Evolutionary conservation across 2,888 invertebrate species (phyloP).

Genomic region (Hydroisotoma schaefferi): DNA sequence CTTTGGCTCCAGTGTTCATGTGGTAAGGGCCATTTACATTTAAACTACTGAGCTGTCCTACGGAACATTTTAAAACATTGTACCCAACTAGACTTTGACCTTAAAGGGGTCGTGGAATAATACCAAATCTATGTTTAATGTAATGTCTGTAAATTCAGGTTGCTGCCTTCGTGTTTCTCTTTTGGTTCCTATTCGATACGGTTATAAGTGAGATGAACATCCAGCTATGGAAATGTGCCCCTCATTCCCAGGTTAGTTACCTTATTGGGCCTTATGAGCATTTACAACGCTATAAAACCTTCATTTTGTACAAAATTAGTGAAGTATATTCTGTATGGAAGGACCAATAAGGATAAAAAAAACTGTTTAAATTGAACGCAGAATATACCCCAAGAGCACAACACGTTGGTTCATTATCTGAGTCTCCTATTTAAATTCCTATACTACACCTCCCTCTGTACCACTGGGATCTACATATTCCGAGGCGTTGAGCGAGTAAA

Average conservation of each 20-base stretch:
- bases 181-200: slow-evolving; percentile 38
- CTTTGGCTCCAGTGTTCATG: slow-evolving; percentile 34
- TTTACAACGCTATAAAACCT: no score
- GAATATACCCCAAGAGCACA: slow-evolving; percentile 24
- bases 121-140: background rate
- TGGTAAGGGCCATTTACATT: slow-evolving; percentile 17
- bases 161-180: slow-evolving; percentile 26
- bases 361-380: background rate
- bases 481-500: slow-evolving; percentile 37
- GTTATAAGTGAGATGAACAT: slow-evolving; percentile 30
- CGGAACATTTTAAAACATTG: background rate
- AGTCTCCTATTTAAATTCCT: slow-evolving; percentile 30
- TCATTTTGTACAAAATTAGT: no score
- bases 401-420: slow-evolving; percentile 24
- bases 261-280: no score
- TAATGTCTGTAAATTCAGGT: slow-evolving; percentile 17
- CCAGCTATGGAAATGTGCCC: slow-evolving; percentile 32
- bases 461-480: slow-evolving; percentile 33
- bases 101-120: slow-evolving; percentile 1
- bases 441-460: slow-evolving; percentile 20
- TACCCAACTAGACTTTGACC: background rate
- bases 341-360: background rate
- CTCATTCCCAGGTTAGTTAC: no score
- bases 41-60: no score
- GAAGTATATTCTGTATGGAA: background rate